Percentiles rank a stretch among this genome's conserved stretches.
Conservation (phyloP, 2,113 vertebrate genomes). For the Scopus umbretta region DNA sequence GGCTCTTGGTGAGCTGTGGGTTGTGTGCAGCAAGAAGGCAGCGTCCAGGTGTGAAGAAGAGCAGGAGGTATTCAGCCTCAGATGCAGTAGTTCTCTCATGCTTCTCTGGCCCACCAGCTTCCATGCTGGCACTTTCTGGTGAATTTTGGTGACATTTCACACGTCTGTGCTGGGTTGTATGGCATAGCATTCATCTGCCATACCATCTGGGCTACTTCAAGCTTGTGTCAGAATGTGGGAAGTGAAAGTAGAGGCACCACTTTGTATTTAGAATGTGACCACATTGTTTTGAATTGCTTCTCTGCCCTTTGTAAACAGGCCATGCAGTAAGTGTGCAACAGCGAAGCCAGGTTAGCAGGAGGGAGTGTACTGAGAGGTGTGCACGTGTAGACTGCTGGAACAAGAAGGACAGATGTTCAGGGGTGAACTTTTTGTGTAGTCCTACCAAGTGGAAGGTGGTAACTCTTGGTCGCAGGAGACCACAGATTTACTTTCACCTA, state of each 20-base stretch:
- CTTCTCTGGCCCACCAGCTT: constrained; percentile 54
- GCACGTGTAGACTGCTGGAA: not conserved
- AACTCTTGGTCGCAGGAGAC: not conserved
- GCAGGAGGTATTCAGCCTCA: not conserved
- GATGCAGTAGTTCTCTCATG: constrained; percentile 42
- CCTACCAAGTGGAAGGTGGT: not conserved
- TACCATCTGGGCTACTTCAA: not conserved
- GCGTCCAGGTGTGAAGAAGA: constrained; percentile 28
- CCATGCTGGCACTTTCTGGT: constrained; percentile 65
- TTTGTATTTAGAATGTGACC: not conserved
- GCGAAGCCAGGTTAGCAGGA: not conserved
- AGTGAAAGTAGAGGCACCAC: not conserved
- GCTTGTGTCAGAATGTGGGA: not conserved
- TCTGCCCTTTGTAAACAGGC: not conserved
- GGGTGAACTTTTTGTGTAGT: not conserved
- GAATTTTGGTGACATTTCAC: not conserved
- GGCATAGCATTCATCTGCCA: not conserved
- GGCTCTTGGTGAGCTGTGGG: constrained; percentile 51
- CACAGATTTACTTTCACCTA: not conserved
- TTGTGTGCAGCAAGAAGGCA: constrained; percentile 42
- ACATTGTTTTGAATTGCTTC: not conserved
- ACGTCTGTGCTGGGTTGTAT: not conserved
- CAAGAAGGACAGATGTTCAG: not conserved
- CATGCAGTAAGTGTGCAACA: not conserved
- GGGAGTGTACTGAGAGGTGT: not conserved